Evolutionary conservation across 2,797 vertebrate species (phyloP), one percentile per base, ranked within the genome.

Genomic region (Microchirus variegatus): DNA sequence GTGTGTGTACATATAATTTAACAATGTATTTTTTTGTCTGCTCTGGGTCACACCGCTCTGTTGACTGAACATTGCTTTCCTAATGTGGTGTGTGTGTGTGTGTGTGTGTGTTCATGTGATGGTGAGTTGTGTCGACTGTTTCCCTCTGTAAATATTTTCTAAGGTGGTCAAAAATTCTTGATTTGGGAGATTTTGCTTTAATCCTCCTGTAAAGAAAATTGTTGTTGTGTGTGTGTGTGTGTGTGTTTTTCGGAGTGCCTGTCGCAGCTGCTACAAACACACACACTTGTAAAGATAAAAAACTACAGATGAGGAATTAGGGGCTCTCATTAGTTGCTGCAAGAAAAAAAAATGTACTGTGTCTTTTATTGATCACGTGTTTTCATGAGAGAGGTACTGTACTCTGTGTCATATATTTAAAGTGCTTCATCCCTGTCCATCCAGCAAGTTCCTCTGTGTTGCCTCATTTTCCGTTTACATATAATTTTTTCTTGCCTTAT

Each of bases 131-230:
- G 82, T 79, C 81, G 65, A 72, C 40, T 64, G 73, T 76, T 75
- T 51, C 73, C 45, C 54, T 63, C 77, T 89, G 82, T 93, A 90
- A 72, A 88, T 91, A 89, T 86, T 84, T 89, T 87, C 58, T 63
- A 73, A 78, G 59, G 70, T 70, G 15, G 72, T 79, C 55, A 63
- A 53, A 60, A 65, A 31, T 37, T 50, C 11, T 54, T 76, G 47
- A 73, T 80, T 84, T 69, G 53, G 69, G 64, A 77, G 59, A 67
- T 26, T 77, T 54, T 43, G 60, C 70, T 75, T 84, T 77, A 0
- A 65, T 65, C 72, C 43, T 49, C 80, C 50, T 87, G 75, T 84
- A 71, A 85, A 78, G 63, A 67, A 82, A 53, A 59, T 22, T 13
- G 9, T 70, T 51, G 15, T 59, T 42, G 67, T 83, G 70, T 70